Base-by-base conservation (phyloP, 2,797 vertebrate species). In the Chanos chanos region DNA sequence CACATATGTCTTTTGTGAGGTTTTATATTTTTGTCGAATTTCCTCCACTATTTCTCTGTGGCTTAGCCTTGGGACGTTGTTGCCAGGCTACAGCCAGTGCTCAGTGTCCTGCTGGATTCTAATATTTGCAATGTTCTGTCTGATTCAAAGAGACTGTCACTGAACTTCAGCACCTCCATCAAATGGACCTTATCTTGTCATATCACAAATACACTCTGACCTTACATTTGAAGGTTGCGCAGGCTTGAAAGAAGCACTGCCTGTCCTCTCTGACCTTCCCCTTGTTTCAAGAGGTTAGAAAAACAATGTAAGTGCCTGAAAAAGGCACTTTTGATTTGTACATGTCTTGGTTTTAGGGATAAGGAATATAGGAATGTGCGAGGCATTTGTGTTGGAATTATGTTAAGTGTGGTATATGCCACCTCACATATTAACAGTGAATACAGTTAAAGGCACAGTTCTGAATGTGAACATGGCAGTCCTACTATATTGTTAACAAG, bases 71-170 rank as follows among this genome's bases (percentile, higher is more conserved):
- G 7, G 45, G 33, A 28, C 4, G 24, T 66, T 15, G 70, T 72
- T 78, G 73, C 76, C 67, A 72, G 57, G 71, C 49, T 74, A 68
- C 48, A 3, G 49, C 64, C 3, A 37, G 5, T 36, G 77, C 78
- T 84, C 73, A 75, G 77, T 81, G 81, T 77, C 80, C 79, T 81
- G 73, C 73, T 80, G 61, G 73, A 81, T 80, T 75, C 67, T 10
- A 61, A 16, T 37, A 4, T 44, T 27, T 37, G 54, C 64, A 50
- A 36, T 21, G 15, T 33, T 31, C 55, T 16, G 34, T 49, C 43
- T 18, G 21, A 53, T 15, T 24, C 24, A 39, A 47, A 31, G 45
- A 61, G 55, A 45, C 22, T 61, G 34, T 15, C 6, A 47, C 1
- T 30, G 67, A 70, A 60, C 56, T 68, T 56, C 44, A 10, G 19